A percentile compares a stretch with the other conserved stretches of the same genome.
Evolutionary conservation across 2,888 invertebrate species (phyloP).

Genomic region (Koerneria pararmatus): DNA sequence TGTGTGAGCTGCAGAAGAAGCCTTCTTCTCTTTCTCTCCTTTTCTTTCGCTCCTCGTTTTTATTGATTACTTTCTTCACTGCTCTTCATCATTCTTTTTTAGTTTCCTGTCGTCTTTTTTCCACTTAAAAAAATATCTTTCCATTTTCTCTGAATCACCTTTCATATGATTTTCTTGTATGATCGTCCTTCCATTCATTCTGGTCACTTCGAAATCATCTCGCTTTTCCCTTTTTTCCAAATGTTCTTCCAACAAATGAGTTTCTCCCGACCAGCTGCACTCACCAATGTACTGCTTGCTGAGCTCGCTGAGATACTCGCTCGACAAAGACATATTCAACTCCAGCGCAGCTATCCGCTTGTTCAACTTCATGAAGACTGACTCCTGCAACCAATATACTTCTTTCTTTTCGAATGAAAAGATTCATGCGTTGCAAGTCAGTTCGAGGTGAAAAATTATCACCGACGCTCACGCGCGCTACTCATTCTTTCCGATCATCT

Average conservation of each 20-base stretch:
- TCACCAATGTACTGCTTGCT: constrained; percentile 65
- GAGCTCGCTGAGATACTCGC: constrained; percentile 90
- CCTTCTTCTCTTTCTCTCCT: not conserved
- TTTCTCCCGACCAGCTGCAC: not conserved
- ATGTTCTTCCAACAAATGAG: too few relatives aligned
- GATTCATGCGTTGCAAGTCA: not conserved
- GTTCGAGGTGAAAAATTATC: not conserved
- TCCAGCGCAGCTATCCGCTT: constrained; percentile 84
- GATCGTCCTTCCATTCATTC: not conserved
- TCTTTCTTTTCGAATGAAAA: not conserved
- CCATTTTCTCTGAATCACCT: not conserved
- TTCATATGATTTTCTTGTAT: not conserved
- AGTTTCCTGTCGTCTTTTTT: too few relatives aligned
- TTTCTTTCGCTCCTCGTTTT: not conserved
- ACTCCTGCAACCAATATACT: constrained; percentile 66
- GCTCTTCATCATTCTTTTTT: too few relatives aligned
- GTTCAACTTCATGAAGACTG: constrained; percentile 88
- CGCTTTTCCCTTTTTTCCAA: not conserved
- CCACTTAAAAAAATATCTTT: not conserved
- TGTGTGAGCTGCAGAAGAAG: constrained; percentile 10
- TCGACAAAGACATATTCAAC: constrained; percentile 90
- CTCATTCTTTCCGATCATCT: not conserved
- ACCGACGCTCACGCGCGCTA: not conserved
- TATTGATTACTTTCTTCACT: constrained; percentile 21
- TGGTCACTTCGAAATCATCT: not conserved